Evolutionary conservation across 2,888 invertebrate genomes (phyloP).

Genomic region (Alsophila aescularia): DNA sequence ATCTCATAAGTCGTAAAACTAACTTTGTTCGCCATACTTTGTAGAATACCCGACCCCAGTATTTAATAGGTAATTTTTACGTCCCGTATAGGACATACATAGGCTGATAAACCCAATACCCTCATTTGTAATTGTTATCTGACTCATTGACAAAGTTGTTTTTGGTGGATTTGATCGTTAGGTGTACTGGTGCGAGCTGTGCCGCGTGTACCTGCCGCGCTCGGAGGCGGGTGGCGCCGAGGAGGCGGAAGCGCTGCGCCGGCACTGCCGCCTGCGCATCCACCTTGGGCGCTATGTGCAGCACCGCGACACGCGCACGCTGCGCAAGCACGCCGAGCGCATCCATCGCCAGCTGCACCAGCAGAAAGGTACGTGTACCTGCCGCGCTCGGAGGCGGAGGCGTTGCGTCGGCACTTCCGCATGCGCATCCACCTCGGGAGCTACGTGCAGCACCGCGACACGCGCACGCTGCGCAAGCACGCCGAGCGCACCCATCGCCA

Average conservation of each 20-base stretch:
- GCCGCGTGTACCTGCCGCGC: constrained; percentile 89
- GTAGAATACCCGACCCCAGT: too few species aligned
- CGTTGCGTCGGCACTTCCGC: constrained; percentile 89
- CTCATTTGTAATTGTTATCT: too few species aligned
- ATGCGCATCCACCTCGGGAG: constrained; percentile 90
- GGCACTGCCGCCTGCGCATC: constrained; percentile 90
- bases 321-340: constrained; percentile 89
- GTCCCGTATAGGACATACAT: too few species aligned
- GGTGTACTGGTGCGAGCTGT: constrained; percentile 91
- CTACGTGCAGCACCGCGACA: constrained; percentile 91
- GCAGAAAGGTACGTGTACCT: constrained; percentile 86
- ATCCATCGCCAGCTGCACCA: constrained; percentile 85
- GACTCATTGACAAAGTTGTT: not conserved
- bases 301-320: constrained; percentile 90
- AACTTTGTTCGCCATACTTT: too few species aligned
- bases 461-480: constrained; percentile 88
- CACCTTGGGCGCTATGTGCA: constrained; percentile 91
- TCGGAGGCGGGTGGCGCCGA: constrained; percentile 73
- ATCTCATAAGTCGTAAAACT: too few species aligned
- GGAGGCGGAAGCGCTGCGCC: constrained; percentile 85
- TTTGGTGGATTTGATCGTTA: constrained; percentile 31
- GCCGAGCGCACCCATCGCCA: constrained; percentile 88
- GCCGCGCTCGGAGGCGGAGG: constrained; percentile 85
- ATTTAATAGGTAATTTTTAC: too few species aligned
- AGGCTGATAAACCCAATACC: too few species aligned